Conservation (phyloP, 2,113 vertebrate genomes). For the Pelecanus crispus region DNA sequence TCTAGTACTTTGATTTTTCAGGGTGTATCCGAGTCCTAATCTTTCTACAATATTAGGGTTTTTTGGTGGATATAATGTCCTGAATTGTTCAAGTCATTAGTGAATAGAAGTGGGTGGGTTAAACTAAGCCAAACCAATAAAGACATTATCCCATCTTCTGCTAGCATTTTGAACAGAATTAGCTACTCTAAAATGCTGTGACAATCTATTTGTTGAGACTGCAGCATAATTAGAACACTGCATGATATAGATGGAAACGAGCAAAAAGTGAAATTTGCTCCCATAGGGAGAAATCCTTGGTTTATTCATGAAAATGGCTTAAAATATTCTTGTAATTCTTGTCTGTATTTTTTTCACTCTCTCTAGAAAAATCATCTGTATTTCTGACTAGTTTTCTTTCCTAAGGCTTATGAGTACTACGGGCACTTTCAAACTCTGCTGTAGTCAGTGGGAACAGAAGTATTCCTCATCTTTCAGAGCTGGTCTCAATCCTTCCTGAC, state of each 20-base stretch:
- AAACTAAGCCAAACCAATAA: neutral
- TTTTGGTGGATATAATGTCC: neutral
- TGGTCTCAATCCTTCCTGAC: neutral
- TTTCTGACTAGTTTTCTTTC: neutral
- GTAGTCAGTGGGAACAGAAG: neutral
- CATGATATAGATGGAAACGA: neutral
- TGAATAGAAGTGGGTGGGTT: neutral
- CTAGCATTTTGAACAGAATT: neutral
- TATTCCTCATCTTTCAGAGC: neutral
- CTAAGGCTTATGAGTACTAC: neutral
- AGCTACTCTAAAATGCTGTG: neutral
- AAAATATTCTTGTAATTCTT: neutral
- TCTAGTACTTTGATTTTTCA: neutral
- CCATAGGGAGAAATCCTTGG: neutral
- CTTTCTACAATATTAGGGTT: neutral
- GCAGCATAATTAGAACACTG: conserved; percentile 39
- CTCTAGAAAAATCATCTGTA: neutral
- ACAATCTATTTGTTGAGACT: conserved; percentile 12
- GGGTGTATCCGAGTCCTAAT: neutral
- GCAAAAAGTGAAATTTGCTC: neutral
- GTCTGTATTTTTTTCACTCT: neutral
- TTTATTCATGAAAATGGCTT: conserved; percentile 8
- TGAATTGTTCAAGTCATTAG: neutral
- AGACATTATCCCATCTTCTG: neutral
- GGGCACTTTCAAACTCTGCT: neutral